Percentiles rank a stretch among this genome's conserved stretches.
Conservation (phyloP, 2,888 invertebrate genomes). For the Norana najaformis region DNA sequence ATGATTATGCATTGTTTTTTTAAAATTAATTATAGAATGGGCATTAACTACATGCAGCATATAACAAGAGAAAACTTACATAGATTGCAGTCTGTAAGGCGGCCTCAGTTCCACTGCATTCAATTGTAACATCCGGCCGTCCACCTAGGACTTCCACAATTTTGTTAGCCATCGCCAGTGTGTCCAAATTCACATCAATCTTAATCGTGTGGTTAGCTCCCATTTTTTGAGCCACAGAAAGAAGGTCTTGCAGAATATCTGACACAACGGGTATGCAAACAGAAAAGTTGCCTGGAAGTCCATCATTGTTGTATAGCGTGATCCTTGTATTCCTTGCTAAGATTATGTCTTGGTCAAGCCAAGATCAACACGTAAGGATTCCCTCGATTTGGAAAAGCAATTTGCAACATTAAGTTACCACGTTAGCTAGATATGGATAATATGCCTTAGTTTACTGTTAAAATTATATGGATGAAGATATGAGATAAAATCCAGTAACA, state of each 20-base stretch:
- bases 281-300: neutral
- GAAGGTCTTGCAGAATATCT: conserved; percentile 47
- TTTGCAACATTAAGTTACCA: too few species aligned
- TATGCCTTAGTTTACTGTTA: too few species aligned
- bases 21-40: too few species aligned
- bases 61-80: conserved; percentile 67
- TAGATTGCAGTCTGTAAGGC: conserved; percentile 66
- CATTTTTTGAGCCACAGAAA: conserved; percentile 59
- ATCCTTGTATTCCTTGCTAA: neutral
- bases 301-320: neutral
- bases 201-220: conserved; percentile 59
- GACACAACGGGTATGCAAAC: neutral
- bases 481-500: too few species aligned
- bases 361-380: neutral
- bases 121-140: conserved; percentile 77
- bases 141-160: conserved; percentile 52
- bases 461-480: too few species aligned
- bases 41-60: too few species aligned
- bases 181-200: conserved; percentile 52
- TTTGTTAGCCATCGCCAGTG: conserved; percentile 49
- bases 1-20: too few species aligned
- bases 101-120: conserved; percentile 79
- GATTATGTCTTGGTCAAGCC: neutral
- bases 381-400: too few species aligned
- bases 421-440: too few species aligned